Percentiles rank a stretch among this genome's conserved stretches.
These are phyloP conservation scores for Dysidea cf. avara DNA, from an alignment of 37 sponge, comb jelly and placozoan species.

Conservation along the genomic window DNA sequence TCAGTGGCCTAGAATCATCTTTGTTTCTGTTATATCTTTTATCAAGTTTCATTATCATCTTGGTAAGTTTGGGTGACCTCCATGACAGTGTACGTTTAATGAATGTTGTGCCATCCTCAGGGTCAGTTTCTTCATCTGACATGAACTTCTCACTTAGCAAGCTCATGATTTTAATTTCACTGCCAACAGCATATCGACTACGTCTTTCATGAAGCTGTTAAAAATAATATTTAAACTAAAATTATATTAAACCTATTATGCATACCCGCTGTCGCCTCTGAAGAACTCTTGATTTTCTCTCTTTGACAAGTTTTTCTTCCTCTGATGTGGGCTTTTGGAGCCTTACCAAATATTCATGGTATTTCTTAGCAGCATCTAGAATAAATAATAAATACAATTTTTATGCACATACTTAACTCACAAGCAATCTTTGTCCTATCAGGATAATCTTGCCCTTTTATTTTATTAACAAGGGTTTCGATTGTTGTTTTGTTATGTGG, in stretches of 20 bases:
- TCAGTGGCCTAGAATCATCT: neutral
- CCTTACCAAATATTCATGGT: slow-evolving; percentile 6
- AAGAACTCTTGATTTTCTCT: neutral
- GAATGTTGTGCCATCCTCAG: neutral
- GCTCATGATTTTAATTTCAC: neutral
- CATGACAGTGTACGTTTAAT: neutral
- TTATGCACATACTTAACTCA: neutral
- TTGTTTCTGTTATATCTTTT: neutral
- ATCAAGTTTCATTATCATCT: neutral
- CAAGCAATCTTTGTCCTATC: neutral
- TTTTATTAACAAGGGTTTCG: neutral
- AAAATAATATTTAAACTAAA: neutral
- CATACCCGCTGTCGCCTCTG: neutral
- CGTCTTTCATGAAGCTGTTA: neutral
- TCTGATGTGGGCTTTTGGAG: neutral
- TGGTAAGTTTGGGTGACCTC: neutral
- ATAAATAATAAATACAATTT: neutral
- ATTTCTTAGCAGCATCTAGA: neutral
- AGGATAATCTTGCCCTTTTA: neutral
- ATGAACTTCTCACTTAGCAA: slow-evolving; percentile 1
- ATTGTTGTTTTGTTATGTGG: neutral
- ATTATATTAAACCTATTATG: neutral
- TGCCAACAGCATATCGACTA: neutral
- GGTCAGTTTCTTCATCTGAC: slow-evolving; percentile 8
- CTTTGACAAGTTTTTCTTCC: neutral